Percentiles rank a stretch among this genome's conserved stretches.
Conservation (phyloP, 2,888 invertebrate species). For the Villa cingulata region DNA sequence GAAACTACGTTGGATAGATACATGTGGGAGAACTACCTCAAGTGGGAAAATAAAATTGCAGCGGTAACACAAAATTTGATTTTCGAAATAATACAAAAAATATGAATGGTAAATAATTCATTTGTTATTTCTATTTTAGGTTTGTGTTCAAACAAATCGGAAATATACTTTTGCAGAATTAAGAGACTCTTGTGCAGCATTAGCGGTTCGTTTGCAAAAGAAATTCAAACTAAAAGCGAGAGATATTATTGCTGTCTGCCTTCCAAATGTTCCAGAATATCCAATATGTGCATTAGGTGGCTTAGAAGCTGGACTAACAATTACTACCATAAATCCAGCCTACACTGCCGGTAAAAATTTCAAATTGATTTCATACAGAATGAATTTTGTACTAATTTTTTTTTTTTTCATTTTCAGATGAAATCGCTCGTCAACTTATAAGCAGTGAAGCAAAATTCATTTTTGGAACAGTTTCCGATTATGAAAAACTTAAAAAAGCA, state of each 20-base stretch:
- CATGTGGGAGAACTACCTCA: constrained; percentile 46
- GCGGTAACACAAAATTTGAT: constrained; percentile 39
- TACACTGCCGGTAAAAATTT: constrained; percentile 46
- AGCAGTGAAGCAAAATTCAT: constrained; percentile 50
- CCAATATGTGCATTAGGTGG: constrained; percentile 51
- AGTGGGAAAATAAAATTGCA: constrained; percentile 49
- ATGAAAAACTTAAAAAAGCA: constrained; percentile 38
- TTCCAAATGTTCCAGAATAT: constrained; percentile 67
- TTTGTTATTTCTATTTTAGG: constrained; percentile 38
- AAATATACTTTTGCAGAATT: constrained; percentile 58
- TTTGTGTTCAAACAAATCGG: constrained; percentile 56
- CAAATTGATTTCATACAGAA: not conserved
- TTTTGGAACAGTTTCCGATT: constrained; percentile 44
- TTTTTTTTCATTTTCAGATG: constrained; percentile 45
- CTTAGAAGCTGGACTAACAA: constrained; percentile 51
- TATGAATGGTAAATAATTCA: not conserved
- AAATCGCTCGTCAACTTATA: constrained; percentile 50
- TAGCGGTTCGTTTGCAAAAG: constrained; percentile 50
- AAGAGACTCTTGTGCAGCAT: constrained; percentile 47
- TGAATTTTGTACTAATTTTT: not conserved
- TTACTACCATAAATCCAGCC: constrained; percentile 60
- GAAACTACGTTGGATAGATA: constrained; percentile 45
- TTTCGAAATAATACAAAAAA: not conserved
- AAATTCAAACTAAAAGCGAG: constrained; percentile 51
- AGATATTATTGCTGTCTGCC: constrained; percentile 53